Conservation (phyloP, 2,888 invertebrate species). For the Itoplectis maculator region DNA sequence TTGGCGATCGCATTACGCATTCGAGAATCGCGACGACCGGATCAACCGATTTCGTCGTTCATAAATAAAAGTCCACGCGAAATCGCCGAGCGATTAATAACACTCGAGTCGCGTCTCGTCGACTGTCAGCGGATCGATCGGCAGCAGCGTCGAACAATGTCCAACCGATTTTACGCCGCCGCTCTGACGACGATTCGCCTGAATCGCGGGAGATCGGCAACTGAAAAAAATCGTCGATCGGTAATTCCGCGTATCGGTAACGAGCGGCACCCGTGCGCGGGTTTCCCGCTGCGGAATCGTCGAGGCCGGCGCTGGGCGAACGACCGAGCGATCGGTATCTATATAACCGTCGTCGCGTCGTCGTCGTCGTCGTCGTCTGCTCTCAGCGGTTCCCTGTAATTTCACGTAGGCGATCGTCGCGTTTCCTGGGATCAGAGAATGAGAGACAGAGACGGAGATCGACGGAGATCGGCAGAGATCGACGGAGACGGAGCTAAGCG, state of each 20-base stretch:
- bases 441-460: neutral
- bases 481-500: conserved; percentile 26
- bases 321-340: conserved; percentile 59
- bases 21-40: neutral
- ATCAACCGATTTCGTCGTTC: conserved; percentile 34
- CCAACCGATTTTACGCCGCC: neutral
- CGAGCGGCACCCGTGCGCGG: neutral
- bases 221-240: neutral
- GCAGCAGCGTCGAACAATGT: neutral
- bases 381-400: conserved; percentile 13
- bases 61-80: conserved; percentile 58
- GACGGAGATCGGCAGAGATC: too few species aligned
- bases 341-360: conserved; percentile 48
- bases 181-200: neutral
- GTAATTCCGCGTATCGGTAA: neutral
- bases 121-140: conserved; percentile 34
- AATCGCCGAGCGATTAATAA: conserved; percentile 57
- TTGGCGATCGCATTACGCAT: conserved; percentile 4
- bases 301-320: neutral
- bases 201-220: neutral
- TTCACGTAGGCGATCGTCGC: conserved; percentile 36
- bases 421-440: conserved; percentile 6
- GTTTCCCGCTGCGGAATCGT: neutral
- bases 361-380: conserved; percentile 28
- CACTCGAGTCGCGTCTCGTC: conserved; percentile 42